Conservation (phyloP, 2,113 vertebrate genomes). For the Camelus dromedarius region DNA sequence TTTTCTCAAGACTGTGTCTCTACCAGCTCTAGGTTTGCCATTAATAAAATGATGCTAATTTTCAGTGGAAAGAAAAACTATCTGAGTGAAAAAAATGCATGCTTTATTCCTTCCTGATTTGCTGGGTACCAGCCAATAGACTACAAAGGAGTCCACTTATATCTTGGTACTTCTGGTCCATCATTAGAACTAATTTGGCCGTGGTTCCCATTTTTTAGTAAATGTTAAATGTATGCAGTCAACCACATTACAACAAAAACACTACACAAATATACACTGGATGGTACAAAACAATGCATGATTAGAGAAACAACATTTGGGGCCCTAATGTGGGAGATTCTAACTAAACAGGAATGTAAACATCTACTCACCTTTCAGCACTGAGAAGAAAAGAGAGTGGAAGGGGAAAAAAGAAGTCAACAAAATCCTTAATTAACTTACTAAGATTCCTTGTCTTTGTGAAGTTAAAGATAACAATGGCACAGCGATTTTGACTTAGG, state of each 20-base stretch:
- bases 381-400: neutral
- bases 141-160: neutral
- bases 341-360: neutral
- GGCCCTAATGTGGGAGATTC: neutral
- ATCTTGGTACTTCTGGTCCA: neutral
- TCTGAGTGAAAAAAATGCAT: neutral
- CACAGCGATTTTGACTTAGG: neutral
- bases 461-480: neutral
- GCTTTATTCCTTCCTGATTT: neutral
- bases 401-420: neutral
- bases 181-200: neutral
- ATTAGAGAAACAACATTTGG: neutral
- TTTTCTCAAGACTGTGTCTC: neutral
- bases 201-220: neutral
- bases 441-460: neutral
- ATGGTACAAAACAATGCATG: neutral
- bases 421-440: neutral
- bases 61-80: neutral
- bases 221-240: neutral
- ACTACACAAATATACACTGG: neutral
- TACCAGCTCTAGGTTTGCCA: neutral
- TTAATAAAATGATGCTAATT: neutral
- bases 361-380: neutral
- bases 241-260: neutral
- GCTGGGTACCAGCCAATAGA: neutral